These are phyloP conservation scores for Gorsachius magnificus DNA, from an alignment of 2,797 vertebrate genomes.

Conservation along the genomic window DNA sequence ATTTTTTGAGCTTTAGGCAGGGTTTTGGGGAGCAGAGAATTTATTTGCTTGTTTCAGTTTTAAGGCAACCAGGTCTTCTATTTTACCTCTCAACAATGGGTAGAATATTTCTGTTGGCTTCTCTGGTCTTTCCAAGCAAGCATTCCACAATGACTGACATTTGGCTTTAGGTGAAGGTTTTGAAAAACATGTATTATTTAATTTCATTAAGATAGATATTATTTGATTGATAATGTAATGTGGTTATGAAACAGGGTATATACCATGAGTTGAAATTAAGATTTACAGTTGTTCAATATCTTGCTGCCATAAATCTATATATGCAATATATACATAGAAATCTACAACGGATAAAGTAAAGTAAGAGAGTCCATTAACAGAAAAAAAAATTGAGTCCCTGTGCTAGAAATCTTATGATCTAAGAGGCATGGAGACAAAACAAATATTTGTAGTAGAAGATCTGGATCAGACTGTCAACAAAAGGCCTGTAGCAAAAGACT, in stretches of 20 bases:
- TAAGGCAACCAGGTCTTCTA: neutral
- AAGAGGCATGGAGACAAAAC: neutral
- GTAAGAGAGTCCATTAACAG: neutral
- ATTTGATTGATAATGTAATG: neutral
- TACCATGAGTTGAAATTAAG: neutral
- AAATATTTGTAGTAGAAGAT: neutral
- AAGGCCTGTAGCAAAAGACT: neutral
- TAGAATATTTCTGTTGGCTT: conserved; percentile 52
- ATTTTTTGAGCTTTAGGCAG: conserved; percentile 60
- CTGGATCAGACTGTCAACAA: neutral
- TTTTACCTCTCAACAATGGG: neutral
- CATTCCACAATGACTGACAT: neutral
- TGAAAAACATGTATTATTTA: neutral
- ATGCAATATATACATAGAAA: neutral
- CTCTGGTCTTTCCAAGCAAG: neutral
- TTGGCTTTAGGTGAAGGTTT: neutral
- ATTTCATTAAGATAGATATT: neutral
- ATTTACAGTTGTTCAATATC: neutral
- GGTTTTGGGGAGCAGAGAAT: conserved; percentile 10
- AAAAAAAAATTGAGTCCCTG: neutral
- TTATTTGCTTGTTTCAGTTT: conserved; percentile 51
- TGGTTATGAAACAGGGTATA: neutral
- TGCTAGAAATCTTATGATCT: fast-evolving
- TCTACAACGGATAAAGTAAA: neutral
- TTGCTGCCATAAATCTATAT: neutral